These are phyloP conservation scores for Pollenia angustigena DNA, from an alignment of 2,888 invertebrate genomes.

Conservation along the genomic window DNA sequence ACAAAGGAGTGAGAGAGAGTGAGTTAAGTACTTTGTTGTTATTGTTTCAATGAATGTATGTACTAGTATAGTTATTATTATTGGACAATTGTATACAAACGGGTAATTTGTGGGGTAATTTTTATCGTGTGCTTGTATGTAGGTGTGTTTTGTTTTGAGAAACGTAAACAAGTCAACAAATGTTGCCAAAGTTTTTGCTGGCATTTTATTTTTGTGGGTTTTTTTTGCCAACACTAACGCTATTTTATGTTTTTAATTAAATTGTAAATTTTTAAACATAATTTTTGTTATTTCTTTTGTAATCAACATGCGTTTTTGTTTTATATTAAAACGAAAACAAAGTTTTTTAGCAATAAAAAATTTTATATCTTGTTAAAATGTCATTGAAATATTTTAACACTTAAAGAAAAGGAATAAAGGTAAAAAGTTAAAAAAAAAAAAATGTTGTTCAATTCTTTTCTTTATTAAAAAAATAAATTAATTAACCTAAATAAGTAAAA, in stretches of 20 bases:
- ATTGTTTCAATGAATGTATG: not conserved
- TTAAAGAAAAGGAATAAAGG: not conserved
- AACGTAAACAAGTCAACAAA: slow-evolving; percentile 23
- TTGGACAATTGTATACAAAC: slow-evolving; percentile 18
- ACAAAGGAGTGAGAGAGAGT: not conserved
- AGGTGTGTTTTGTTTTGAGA: not conserved
- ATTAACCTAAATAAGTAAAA: no score
- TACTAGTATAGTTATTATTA: not conserved
- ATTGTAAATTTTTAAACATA: slow-evolving; percentile 57
- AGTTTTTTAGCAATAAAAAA: not conserved
- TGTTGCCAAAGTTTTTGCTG: slow-evolving; percentile 4
- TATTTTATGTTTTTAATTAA: slow-evolving; percentile 70
- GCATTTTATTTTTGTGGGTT: not conserved
- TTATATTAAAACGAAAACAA: not conserved
- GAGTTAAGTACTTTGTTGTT: not conserved
- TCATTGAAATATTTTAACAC: not conserved
- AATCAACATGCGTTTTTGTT: not conserved
- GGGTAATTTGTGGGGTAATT: slow-evolving; percentile 6
- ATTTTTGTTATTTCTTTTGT: slow-evolving; percentile 26
- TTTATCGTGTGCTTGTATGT: not conserved
- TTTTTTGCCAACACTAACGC: slow-evolving; percentile 17
- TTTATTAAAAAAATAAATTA: no score
- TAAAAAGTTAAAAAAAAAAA: not conserved
- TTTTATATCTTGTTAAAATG: not conserved
- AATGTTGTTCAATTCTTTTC: not conserved